Evolutionary conservation across 2,113 vertebrate species (phyloP).

Genomic region (Ancistrus triradiatus): DNA sequence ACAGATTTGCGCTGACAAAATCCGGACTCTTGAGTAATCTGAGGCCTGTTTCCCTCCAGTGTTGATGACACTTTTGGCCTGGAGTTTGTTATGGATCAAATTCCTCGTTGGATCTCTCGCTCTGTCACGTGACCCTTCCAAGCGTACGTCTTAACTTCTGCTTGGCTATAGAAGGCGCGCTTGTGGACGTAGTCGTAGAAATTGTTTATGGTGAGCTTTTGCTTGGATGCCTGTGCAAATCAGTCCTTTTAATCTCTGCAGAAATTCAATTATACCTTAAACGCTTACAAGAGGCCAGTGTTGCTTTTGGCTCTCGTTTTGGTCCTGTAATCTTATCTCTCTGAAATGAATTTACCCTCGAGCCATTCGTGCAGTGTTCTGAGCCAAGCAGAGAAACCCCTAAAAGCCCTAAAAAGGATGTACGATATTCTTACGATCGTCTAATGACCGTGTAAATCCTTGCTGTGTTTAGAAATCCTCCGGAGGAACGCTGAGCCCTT

Average conservation of each 20-base stretch:
- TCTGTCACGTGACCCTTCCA: background rate
- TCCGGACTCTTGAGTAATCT: background rate
- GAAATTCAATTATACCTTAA: too few species aligned
- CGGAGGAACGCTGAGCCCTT: too few species aligned
- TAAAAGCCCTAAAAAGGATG: too few species aligned
- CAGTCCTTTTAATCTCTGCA: too few species aligned
- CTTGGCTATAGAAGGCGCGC: background rate
- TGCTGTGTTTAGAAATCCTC: too few species aligned
- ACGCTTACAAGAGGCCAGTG: background rate
- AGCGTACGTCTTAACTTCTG: background rate
- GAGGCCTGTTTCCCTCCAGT: background rate
- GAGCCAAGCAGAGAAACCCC: too few species aligned
- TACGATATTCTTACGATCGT: too few species aligned
- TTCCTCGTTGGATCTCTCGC: background rate
- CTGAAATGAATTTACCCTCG: too few species aligned
- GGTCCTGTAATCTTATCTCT: too few species aligned
- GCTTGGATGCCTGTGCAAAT: too few species aligned
- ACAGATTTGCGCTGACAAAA: background rate
- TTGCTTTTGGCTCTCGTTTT: background rate
- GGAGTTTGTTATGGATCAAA: background rate
- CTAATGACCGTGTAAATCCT: too few species aligned
- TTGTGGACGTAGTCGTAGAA: background rate
- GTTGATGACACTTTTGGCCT: background rate
- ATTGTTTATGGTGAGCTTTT: background rate
- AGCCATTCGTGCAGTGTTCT: too few species aligned